phyloP scores from a whole-genome alignment of 92 coral and sea anemone species.

The Actinernus sp. region DNA sequence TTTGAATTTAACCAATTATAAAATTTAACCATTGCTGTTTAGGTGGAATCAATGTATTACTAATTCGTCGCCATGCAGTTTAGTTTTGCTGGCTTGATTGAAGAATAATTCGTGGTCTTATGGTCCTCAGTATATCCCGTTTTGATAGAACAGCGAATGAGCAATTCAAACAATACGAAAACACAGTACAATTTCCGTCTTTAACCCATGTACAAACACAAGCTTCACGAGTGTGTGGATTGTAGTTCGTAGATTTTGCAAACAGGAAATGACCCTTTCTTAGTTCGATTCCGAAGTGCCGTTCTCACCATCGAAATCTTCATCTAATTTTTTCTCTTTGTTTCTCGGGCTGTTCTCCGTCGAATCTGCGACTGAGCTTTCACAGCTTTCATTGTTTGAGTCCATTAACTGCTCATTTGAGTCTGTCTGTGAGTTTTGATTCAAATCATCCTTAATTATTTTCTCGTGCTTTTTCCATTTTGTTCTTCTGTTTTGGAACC shows the following conservation, averaged over 20 bases:
- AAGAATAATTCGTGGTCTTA: not conserved
- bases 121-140: not conserved
- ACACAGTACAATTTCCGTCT: constrained; percentile 50
- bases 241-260: constrained; percentile 21
- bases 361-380: not conserved
- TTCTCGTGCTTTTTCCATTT: constrained; percentile 98
- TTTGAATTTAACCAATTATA: too few relatives aligned
- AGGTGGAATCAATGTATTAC: too few relatives aligned
- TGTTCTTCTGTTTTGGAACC: constrained; percentile 99
- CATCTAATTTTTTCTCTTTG: not conserved
- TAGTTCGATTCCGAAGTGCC: not conserved
- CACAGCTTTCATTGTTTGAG: constrained; percentile 36
- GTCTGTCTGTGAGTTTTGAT: constrained; percentile 35
- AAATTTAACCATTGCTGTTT: too few relatives aligned
- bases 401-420: constrained; percentile 37
- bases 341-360: not conserved
- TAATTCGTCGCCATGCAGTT: too few relatives aligned
- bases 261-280: not conserved
- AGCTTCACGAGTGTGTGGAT: constrained; percentile 12
- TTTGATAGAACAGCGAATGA: constrained; percentile 4
- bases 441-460: constrained; percentile 43
- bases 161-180: constrained; percentile 42
- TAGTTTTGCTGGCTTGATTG: too few relatives aligned
- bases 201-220: not conserved
- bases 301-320: not conserved